Percentiles rank a stretch among this genome's conserved stretches.
Conservation (phyloP, 1,140 invertebrate species). For the Drosophila ironensis region DNA sequence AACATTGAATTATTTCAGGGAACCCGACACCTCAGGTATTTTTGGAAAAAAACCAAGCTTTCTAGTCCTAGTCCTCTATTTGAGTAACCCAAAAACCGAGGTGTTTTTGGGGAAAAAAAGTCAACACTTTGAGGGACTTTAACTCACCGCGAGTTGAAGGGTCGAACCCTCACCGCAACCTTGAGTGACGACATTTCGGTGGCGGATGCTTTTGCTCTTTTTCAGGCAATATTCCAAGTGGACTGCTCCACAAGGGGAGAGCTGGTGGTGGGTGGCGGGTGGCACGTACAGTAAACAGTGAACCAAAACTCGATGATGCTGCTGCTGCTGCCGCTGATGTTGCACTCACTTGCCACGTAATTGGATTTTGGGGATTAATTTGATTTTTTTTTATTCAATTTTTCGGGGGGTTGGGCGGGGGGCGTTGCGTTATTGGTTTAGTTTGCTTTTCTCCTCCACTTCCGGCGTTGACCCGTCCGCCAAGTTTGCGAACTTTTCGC, state of each 20-base stretch:
- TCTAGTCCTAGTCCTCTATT: no score
- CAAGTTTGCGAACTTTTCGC: slow-evolving; percentile 42
- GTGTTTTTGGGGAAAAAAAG: no score
- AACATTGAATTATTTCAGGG: no score
- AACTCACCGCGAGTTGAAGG: slow-evolving; percentile 86
- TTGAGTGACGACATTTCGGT: slow-evolving; percentile 86
- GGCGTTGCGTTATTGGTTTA: slow-evolving; percentile 39
- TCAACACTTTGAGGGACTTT: no score
- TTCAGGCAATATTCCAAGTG: not conserved
- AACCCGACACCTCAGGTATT: no score
- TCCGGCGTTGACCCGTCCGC: slow-evolving; percentile 48
- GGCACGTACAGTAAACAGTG: slow-evolving; percentile 27
- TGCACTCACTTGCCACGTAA: slow-evolving; percentile 46
- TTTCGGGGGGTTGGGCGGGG: not conserved
- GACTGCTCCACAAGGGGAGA: not conserved
- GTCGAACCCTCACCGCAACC: slow-evolving; percentile 86
- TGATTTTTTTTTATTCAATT: no score
- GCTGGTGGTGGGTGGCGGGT: slow-evolving; percentile 3
- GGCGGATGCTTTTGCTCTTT: slow-evolving; percentile 50
- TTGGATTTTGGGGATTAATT: slow-evolving; percentile 12
- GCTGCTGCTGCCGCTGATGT: no score
- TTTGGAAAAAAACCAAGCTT: no score
- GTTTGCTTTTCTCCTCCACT: slow-evolving; percentile 70
- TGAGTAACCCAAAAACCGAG: no score
- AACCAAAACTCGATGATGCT: no score